Base-by-base conservation (phyloP, 1,140 invertebrate genomes). In the Apis mellifera region DNA sequence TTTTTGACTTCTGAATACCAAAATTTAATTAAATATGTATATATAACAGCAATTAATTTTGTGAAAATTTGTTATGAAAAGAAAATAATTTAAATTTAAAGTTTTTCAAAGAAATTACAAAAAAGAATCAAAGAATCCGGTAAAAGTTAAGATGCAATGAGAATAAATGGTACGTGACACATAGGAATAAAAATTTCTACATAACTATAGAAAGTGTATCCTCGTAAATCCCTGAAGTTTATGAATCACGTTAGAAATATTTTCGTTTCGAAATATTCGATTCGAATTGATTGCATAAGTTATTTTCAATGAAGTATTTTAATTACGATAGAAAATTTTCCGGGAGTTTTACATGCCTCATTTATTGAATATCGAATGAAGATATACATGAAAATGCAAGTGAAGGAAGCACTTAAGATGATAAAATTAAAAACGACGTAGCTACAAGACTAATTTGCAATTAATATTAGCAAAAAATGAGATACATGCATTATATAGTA, bases 141-240 rank as follows among this genome's bases (percentile, higher is more conserved):
- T 23, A 52, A 23, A 1, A 52, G 21, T 42, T 23, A 5, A 69
- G 5, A 52, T 23, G 26, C 19, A 66, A 17, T 9, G 7, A n/a
- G n/a, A 42, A 21, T 66, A 11, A 55, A 68, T 15, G 64, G 26
- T 1, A 8, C 65, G 48, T 74, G 64, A 84, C 70, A 32, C 52
- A 23, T 17, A 1, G 9, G 15, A 21, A 60, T 54, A 68, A 73
- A 80, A 80, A 70, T 84, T 50, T 55, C 48, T 54, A 26, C 7
- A 19, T 5, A 12, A 13, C 15, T 2, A 21, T 42, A 52, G 66
- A 78, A 60, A 32, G 66, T 17, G 0, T 59, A 70, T 32, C 65
- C 54, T 26, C 76, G 54, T 70, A 19, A 78, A 78, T 78, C n/a
- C 65, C 54, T 12, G 21, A 78, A 1, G 7, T 17, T n/a, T n/a